Base-by-base conservation (phyloP, 2,888 invertebrate genomes). In the Seira sanloemensis region DNA sequence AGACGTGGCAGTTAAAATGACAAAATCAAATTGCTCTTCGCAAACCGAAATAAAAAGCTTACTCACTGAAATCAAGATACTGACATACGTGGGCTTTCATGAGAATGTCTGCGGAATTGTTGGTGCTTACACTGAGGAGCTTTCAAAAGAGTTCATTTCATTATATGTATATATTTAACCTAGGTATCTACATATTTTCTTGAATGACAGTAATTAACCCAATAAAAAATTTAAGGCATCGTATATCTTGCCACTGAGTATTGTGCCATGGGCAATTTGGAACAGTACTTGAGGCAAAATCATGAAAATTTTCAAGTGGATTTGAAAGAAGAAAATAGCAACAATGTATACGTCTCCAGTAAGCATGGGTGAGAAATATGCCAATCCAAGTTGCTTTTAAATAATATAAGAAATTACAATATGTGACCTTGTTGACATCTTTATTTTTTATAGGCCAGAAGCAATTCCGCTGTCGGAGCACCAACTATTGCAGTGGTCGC, bases 1-100 rank as follows among this genome's bases (percentile, higher is more conserved):
- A 21, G 26, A 46, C 0, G 78, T 66, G n/a, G 82, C 82, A 46
- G 71, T 82, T 1, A 82, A 82, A 23, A 82, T 71, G 54, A 72
- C 67, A 16, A 24, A 58, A 37, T 27, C 65, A 0, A 12, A 19
- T 1, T 27, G 77, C 58, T 37, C 37, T 12, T 21, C 77, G 5
- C 65, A 9, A 1, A 18, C 18, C 18, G 71, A 46, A 54, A 12
- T 82, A 18, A 82, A 76, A 23, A 58, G 69, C n/a, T n/a, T 78
- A 4, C 21, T 78, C 5, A 24, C 78, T 16, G 78, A 78, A 69
- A 78, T 78, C 21, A 78, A 82, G 65, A 77, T 77, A 1, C 26
- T 82, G 26, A 54, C 67, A 7, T 72, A 82, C 68, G n/a, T 82
- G 18, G 77, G 82, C 1, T n/a, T 18, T 1, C 71, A 77, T 26